Percentiles rank a stretch among this genome's conserved stretches.
Evolutionary conservation across 2,888 invertebrate genomes (phyloP).

Genomic region (Oscheius sp.): DNA sequence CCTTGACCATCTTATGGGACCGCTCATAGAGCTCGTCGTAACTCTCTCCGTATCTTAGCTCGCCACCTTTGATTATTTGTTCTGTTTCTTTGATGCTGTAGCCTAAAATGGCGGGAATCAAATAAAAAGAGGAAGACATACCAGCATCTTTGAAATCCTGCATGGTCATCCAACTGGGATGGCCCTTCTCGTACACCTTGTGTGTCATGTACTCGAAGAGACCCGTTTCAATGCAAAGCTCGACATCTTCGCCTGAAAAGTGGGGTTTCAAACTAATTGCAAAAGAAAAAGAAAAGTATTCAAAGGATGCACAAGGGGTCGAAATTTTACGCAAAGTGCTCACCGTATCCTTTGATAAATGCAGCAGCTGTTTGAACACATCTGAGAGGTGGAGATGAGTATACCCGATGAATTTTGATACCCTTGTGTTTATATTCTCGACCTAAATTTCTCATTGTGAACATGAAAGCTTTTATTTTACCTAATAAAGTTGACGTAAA

Average conservation of each 20-base stretch:
- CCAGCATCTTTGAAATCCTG: neutral
- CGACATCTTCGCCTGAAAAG: neutral
- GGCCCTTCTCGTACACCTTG: neutral
- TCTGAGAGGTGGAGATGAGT: neutral
- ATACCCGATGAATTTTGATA: neutral
- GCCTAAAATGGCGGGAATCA: too few species aligned
- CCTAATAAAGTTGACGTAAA: neutral
- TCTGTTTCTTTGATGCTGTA: too few species aligned
- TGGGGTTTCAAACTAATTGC: neutral
- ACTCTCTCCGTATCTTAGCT: too few species aligned
- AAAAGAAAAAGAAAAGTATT: neutral
- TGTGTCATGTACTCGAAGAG: conserved; percentile 2
- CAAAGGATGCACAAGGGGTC: too few species aligned
- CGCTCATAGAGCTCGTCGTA: too few species aligned
- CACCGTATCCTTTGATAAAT: conserved; percentile 2
- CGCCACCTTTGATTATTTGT: too few species aligned
- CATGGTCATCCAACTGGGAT: neutral
- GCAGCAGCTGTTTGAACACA: conserved; percentile 2
- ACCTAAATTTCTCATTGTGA: neutral
- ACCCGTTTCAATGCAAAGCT: neutral
- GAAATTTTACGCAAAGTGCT: neutral
- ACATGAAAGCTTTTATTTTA: neutral
- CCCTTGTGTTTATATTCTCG: neutral
- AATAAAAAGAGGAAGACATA: neutral
- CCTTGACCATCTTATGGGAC: too few species aligned